A percentile compares a stretch with the other conserved stretches of the same genome.
Conservation (phyloP, 1,140 invertebrate genomes). For the Hetaerina americana region DNA sequence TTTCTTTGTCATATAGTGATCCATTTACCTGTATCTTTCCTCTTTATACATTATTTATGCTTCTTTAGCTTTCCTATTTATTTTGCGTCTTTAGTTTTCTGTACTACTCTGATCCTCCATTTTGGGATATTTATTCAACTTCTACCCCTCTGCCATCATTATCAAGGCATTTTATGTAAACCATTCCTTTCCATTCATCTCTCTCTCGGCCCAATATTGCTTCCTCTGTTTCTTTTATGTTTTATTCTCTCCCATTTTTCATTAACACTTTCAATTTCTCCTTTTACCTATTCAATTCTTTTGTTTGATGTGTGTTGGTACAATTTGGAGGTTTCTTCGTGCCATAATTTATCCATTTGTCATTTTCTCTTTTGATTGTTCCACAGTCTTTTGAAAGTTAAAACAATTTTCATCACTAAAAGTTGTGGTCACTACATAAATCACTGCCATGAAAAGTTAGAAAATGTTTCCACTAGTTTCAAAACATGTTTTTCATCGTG, state of each 20-base stretch:
- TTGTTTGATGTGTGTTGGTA: background rate
- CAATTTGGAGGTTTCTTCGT: background rate
- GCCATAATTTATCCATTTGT: background rate
- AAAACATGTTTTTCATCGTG: too few species aligned
- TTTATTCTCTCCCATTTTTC: background rate
- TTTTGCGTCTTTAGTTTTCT: background rate
- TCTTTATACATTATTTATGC: background rate
- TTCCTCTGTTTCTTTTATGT: background rate
- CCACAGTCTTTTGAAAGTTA: background rate
- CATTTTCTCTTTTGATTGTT: background rate
- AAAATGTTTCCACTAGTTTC: too few species aligned
- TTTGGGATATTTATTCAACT: background rate
- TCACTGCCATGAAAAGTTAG: too few species aligned
- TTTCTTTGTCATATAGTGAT: background rate
- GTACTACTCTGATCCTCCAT: background rate
- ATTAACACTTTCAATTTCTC: background rate
- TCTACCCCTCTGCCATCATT: background rate
- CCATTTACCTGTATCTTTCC: background rate
- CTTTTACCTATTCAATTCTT: background rate
- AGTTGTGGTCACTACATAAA: too few species aligned
- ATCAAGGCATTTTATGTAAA: background rate
- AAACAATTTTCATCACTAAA: too few species aligned
- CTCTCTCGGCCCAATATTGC: background rate
- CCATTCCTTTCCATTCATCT: background rate
- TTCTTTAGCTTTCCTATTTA: background rate